Evolutionary conservation across 2,113 vertebrate genomes (phyloP).

Genomic region (Anarrhichthys ocellatus): DNA sequence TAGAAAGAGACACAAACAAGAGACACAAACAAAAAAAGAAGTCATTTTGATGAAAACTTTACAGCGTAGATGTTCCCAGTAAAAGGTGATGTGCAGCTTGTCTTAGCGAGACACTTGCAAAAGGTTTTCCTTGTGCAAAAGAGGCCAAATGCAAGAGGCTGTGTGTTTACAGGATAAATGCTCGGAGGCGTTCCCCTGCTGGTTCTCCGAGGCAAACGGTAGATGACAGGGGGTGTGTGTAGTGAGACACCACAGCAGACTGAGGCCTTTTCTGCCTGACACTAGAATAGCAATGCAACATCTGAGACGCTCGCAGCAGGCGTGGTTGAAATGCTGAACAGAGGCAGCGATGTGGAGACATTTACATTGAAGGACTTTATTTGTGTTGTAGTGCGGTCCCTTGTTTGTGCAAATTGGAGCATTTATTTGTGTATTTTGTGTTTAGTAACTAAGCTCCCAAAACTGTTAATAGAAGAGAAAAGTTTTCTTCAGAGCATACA

Average conservation of each 20-base stretch:
- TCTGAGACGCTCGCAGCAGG: constrained; percentile 67
- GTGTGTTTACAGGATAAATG: constrained; percentile 80
- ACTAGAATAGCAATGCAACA: constrained; percentile 75
- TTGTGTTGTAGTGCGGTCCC: constrained; percentile 46
- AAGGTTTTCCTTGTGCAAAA: constrained; percentile 58
- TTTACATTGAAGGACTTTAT: constrained; percentile 57
- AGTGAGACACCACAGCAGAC: constrained; percentile 67
- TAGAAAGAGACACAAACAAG: constrained; percentile 73
- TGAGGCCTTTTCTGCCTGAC: constrained; percentile 75
- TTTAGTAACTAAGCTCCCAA: constrained; percentile 44
- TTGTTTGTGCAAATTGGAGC: constrained; percentile 58
- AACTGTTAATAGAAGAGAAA: constrained; percentile 18
- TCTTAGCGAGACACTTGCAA: constrained; percentile 71
- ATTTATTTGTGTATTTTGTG: constrained; percentile 64
- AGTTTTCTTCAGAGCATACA: constrained; percentile 31
- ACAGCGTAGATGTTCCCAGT: constrained; percentile 63
- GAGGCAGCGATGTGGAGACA: constrained; percentile 55
- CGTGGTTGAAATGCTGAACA: constrained; percentile 69
- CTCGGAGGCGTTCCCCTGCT: constrained; percentile 75
- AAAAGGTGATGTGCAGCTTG: constrained; percentile 70
- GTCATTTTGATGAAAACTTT: constrained; percentile 75
- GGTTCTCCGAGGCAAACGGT: constrained; percentile 73
- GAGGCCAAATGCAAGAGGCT: constrained; percentile 64
- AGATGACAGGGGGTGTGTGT: constrained; percentile 76
- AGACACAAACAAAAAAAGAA: constrained; percentile 70